phyloP scores from a whole-genome alignment of 2,113 vertebrate genomes.

The Anhinga rufa region DNA sequence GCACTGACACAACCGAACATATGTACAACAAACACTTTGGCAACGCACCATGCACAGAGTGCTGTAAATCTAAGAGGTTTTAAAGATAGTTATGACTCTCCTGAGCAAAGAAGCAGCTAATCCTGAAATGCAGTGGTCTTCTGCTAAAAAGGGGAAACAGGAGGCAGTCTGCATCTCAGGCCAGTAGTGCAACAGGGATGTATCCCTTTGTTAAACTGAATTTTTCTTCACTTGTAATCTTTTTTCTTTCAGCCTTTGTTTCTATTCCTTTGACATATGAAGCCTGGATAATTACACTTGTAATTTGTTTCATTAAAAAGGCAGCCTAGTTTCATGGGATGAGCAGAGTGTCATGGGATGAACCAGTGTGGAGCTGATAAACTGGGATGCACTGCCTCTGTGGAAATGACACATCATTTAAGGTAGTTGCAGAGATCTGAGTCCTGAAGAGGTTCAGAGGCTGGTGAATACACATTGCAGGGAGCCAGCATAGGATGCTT shows the following conservation, averaged over 20 bases:
- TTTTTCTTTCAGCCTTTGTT: not conserved
- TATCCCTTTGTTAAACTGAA: not conserved
- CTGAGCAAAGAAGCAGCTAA: not conserved
- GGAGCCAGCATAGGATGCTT: not conserved
- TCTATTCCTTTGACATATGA: not conserved
- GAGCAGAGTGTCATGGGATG: not conserved
- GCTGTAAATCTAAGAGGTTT: not conserved
- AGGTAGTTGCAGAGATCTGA: not conserved
- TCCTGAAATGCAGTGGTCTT: not conserved
- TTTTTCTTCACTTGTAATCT: not conserved
- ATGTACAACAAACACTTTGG: not conserved
- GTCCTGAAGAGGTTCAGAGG: not conserved
- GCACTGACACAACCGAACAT: not conserved
- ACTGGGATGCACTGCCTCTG: not conserved
- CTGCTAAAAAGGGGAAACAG: not conserved
- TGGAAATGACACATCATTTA: not conserved
- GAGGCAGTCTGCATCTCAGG: not conserved
- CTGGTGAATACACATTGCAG: not conserved
- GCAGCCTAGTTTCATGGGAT: not conserved
- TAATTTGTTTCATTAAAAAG: conserved; percentile 7
- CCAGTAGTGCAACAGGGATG: not conserved
- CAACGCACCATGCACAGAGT: not conserved
- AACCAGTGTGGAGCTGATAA: not conserved
- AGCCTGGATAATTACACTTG: not conserved
- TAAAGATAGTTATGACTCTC: not conserved